Evolutionary conservation across 1,140 invertebrate genomes (phyloP).

Genomic region (Tetramorium parvispinum): DNA sequence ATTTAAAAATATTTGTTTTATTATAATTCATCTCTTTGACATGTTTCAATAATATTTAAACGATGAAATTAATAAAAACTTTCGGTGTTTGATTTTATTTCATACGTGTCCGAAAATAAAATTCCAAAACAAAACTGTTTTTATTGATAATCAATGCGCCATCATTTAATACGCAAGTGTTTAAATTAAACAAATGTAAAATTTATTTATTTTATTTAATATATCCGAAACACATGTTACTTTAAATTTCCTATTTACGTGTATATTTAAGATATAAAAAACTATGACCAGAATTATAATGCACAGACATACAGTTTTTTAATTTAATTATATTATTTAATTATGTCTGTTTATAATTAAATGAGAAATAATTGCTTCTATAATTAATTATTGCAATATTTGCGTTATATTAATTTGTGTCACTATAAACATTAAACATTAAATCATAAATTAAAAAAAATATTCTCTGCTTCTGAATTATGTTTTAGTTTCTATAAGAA

Average conservation of each 20-base stretch:
- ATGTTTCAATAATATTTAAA: background rate
- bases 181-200: slow-evolving; percentile 1
- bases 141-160: background rate
- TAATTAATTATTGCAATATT: background rate
- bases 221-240: background rate
- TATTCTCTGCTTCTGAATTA: background rate
- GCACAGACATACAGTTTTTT: too few relatives aligned
- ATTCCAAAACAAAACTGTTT: background rate
- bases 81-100: background rate
- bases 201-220: background rate
- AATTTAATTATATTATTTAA: background rate
- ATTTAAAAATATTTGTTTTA: background rate
- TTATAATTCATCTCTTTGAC: background rate
- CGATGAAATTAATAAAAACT: background rate
- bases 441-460: background rate
- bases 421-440: background rate
- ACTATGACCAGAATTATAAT: too few relatives aligned
- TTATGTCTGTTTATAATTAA: background rate
- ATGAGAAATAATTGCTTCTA: background rate
- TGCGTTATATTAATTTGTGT: background rate
- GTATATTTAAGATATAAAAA: background rate
- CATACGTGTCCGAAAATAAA: background rate
- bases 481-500: background rate
- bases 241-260: background rate
- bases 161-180: background rate